Conservation (phyloP, 2,797 vertebrate genomes). For the Crocodylus rhombifer region DNA sequence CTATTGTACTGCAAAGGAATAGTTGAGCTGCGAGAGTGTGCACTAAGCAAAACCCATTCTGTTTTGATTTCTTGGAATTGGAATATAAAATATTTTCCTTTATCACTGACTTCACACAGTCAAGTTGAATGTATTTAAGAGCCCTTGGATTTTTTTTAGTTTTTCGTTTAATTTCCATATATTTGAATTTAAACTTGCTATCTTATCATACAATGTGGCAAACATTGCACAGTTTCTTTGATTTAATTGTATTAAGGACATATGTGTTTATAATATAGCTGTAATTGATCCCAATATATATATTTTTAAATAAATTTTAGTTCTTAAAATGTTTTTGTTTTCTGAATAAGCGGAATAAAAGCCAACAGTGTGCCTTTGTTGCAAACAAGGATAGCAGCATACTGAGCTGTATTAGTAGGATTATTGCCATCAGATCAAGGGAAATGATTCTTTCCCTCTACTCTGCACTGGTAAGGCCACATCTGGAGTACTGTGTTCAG, state of each 20-base stretch:
- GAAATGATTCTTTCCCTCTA: too few species aligned
- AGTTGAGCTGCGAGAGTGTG: slow-evolving; percentile 49
- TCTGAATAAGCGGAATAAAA: not conserved
- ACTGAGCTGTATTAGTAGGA: too few species aligned
- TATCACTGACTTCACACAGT: slow-evolving; percentile 14
- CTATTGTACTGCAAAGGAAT: slow-evolving; percentile 21
- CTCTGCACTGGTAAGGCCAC: too few species aligned
- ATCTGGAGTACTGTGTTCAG: too few species aligned
- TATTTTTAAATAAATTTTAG: not conserved
- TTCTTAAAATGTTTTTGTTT: not conserved
- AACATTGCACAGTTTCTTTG: too few species aligned
- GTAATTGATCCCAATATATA: not conserved
- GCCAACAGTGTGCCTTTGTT: too few species aligned
- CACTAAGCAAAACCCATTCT: slow-evolving; percentile 40
- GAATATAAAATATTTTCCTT: slow-evolving; percentile 49
- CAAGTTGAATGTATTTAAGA: slow-evolving; percentile 22
- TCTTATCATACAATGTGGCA: not conserved
- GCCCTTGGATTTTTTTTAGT: slow-evolving; percentile 4
- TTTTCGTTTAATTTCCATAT: not conserved
- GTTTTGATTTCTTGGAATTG: slow-evolving; percentile 44
- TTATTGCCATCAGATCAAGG: too few species aligned
- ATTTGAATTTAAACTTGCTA: not conserved
- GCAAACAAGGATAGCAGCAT: too few species aligned
- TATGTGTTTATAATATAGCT: not conserved
- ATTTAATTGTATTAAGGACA: not conserved